These are phyloP conservation scores for Sminthurides aquaticus DNA, from an alignment of 2,888 invertebrate species.

Conservation along the genomic window DNA sequence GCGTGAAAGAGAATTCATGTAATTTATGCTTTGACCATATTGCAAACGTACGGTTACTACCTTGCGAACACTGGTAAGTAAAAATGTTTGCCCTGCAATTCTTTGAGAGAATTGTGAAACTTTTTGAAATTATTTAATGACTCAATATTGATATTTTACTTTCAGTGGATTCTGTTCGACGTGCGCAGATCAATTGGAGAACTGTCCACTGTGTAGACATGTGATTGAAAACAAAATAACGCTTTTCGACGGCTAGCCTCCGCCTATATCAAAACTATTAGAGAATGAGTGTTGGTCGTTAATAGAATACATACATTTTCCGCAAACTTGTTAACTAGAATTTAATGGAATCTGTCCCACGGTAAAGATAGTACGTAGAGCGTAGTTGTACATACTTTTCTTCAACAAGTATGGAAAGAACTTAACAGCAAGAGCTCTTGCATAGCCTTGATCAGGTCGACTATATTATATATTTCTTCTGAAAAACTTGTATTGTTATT, in stretches of 20 bases:
- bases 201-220: conserved; percentile 81
- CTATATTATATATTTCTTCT: no score
- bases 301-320: no score
- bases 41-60: conserved; percentile 55
- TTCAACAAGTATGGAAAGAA: no score
- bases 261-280: no score
- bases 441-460: no score
- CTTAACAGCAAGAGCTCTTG: no score
- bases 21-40: conserved; percentile 76
- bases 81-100: background rate
- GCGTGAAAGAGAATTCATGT: conserved; percentile 74
- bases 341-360: no score
- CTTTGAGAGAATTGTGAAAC: background rate
- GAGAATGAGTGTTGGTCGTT: no score
- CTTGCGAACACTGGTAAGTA: conserved; percentile 67
- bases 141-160: conserved; percentile 36
- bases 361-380: no score
- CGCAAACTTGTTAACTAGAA: no score
- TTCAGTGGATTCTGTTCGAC: conserved; percentile 73
- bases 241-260: conserved; percentile 37
- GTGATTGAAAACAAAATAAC: conserved; percentile 52
- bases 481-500: no score
- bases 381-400: no score
- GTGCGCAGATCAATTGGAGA: conserved; percentile 68
- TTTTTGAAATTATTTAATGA: background rate